Evolutionary conservation across 2,888 invertebrate genomes (phyloP).

Genomic region (Phasia obesa): DNA sequence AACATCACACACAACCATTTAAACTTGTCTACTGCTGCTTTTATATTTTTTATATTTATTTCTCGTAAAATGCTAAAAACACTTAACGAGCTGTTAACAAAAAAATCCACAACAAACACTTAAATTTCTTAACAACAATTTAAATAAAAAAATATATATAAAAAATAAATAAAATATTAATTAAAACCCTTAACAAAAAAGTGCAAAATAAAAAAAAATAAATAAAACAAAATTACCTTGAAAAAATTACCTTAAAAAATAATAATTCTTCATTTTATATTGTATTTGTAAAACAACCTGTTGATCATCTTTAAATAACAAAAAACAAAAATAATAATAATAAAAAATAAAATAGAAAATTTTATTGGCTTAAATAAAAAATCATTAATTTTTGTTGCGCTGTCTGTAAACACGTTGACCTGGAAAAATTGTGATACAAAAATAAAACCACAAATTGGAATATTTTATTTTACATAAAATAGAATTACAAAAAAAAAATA

Average conservation of each 20-base stretch:
- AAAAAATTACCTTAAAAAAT: constrained; percentile 39
- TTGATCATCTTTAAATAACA: constrained; percentile 35
- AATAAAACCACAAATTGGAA: constrained; percentile 37
- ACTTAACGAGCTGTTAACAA: too few species aligned
- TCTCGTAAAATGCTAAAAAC: too few species aligned
- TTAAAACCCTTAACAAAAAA: constrained; percentile 1
- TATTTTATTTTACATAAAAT: constrained; percentile 22
- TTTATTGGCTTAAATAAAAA: constrained; percentile 28
- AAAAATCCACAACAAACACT: background rate
- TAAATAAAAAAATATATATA: background rate
- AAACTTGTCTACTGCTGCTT: background rate
- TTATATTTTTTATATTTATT: too few species aligned
- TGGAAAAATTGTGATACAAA: constrained; percentile 61
- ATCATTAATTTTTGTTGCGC: constrained; percentile 24
- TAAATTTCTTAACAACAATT: background rate
- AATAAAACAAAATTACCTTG: constrained; percentile 31
- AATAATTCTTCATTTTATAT: constrained; percentile 10
- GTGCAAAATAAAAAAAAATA: constrained; percentile 41
- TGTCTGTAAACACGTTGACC: constrained; percentile 55
- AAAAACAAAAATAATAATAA: background rate
- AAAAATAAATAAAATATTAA: background rate
- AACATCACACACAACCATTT: background rate
- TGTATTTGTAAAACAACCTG: constrained; percentile 44
- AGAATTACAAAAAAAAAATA: background rate
- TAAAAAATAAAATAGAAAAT: background rate